These are phyloP conservation scores for Labeo calbasu DNA, from an alignment of 2,797 vertebrate species.

Conservation along the genomic window DNA sequence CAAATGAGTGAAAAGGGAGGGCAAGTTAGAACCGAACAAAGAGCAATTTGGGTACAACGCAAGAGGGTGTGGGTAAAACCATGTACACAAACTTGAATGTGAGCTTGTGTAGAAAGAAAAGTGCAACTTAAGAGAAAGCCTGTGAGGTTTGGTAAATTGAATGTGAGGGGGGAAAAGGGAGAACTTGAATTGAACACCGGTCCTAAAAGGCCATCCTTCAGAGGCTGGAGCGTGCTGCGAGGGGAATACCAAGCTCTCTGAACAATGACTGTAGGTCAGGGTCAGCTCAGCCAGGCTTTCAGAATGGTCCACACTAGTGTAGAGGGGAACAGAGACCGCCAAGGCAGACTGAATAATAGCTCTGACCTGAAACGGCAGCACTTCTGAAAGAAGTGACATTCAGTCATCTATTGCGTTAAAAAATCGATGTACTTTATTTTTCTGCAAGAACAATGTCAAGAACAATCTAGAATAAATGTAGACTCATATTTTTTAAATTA, in stretches of 20 bases:
- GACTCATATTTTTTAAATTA: neutral
- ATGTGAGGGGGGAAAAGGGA: constrained; percentile 44
- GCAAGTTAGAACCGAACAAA: constrained; percentile 65
- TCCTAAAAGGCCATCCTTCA: constrained; percentile 79
- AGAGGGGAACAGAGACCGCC: constrained; percentile 58
- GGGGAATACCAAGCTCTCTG: constrained; percentile 82
- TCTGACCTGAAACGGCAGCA: constrained; percentile 38
- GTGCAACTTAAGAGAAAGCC: constrained; percentile 28
- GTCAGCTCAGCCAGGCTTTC: constrained; percentile 77
- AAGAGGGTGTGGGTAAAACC: constrained; percentile 54
- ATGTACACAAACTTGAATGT: constrained; percentile 34
- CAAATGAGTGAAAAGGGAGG: constrained; percentile 73
- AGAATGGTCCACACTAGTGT: constrained; percentile 70
- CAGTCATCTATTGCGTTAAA: neutral
- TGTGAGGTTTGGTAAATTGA: constrained; percentile 47
- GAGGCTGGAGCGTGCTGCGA: constrained; percentile 74
- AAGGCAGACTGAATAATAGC: constrained; percentile 43
- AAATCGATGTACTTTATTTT: neutral
- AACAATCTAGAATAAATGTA: neutral
- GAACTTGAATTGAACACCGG: constrained; percentile 60
- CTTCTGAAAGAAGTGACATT: constrained; percentile 25
- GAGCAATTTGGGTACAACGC: constrained; percentile 46
- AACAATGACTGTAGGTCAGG: constrained; percentile 79
- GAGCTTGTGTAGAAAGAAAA: constrained; percentile 51
- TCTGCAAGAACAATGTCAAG: neutral